Base-by-base conservation (phyloP, 2,888 invertebrate species). In the Spodoptera exigua region DNA sequence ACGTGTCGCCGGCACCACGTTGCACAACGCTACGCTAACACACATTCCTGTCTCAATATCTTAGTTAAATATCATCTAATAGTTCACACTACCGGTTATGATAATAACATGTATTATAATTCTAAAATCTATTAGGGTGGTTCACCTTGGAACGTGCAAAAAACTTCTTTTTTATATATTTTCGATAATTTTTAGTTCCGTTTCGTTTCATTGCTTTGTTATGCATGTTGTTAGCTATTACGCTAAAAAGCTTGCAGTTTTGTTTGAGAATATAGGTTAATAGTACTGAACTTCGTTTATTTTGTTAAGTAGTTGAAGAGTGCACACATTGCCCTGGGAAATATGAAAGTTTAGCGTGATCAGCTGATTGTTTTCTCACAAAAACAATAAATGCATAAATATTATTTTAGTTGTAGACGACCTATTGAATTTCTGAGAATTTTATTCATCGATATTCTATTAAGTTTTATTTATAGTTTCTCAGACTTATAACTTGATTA, bases 111-210 rank as follows among this genome's bases (percentile, higher is more conserved):
- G 11, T 37, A 60, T 60, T 52, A 35, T 34, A 27, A 60, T 55
- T 52, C 21, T 37, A 21, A 41, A 49, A 49, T 53, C 53, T 65
- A 40, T 56, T 18, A 51, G 10, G 37, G 45, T 18, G 36, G 68
- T 72, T 66, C 39, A 17, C 68, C 68, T 69, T 69, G 68, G 52
- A 52, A 48, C 13, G 16, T 14, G 47, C 52, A 17, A 47, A 27
- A 65, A 51, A 60, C 35, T 27, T 27, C n/a, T 71, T 36, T 71
- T 35, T 16, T 27, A 27, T 27, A 13, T 52, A 49, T 39, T 56
- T 53, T 35, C n/a, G 41, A 45, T 46, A 35, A 12, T 17, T 27
- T 36, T 48, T 36, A 7, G 16, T 35, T 48, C n/a, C 34, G 12
- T 37, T 47, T 11, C 14, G 36, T n/a, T 13, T n/a, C 27, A 36